Evolutionary conservation across 2,888 invertebrate genomes (phyloP), one percentile per base, ranked within the genome.

Genomic region (Pheosia gnoma): DNA sequence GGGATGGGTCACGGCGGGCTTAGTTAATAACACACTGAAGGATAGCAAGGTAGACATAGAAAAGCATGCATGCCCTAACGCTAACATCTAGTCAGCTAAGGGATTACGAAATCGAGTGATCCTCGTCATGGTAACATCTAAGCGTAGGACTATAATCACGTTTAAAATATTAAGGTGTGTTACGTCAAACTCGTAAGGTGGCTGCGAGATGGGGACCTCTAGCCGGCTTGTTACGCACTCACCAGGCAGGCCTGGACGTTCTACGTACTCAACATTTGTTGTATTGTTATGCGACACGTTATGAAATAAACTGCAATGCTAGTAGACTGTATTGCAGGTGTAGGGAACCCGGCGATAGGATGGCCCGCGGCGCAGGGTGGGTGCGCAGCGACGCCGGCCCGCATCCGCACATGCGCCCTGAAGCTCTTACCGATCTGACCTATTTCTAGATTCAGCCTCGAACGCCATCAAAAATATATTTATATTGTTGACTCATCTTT

Each of bases 51-150:
- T 80, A 83, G 82, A 88, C 87, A 90, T 82, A 89, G 81, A 87
- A 74, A 88, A 87, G 87, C 92, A 91, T 92, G 93, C 92, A 90
- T 87, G 86, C 86, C 89, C 87, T 90, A 88, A 84, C 84, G 78
- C 90, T 90, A 90, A 88, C 82, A 72, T 83, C 89, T 90, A 91
- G 77, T 84, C 79, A 78, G 73, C 89, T 88, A 90, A 81, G 72
- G 81, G 80, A 77, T 79, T 76, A 81, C 80, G 76, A 74, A 81
- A 67, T 80, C 68, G 71, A 76, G 77, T 82, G 80, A 79, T 82
- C 74, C 81, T 84, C 85, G 83, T 79, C 66, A 77, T 77, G 77
- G 77, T 77, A 77, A 86, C 78, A 86, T 87, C 87, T 86, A 90
- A 85, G 80, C 86, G 84, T 82, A 83, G 83, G 82, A 81, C 81